Evolutionary conservation across 2,797 vertebrate species (phyloP).

Genomic region (Peromyscus melanophrys): DNA sequence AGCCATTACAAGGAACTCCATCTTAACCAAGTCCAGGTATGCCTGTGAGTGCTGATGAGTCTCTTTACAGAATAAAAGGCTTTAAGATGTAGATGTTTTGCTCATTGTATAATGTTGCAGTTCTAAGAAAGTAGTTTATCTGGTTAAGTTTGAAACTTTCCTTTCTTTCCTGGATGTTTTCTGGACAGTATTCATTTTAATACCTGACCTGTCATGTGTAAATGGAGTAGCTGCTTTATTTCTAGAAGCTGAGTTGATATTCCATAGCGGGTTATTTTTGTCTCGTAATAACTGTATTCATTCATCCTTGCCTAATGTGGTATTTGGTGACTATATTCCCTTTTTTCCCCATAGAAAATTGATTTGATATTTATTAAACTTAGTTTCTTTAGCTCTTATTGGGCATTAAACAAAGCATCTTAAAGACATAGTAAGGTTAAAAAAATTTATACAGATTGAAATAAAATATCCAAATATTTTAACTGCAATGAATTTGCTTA

Average conservation of each 20-base stretch:
- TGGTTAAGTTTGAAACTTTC: conserved; percentile 5
- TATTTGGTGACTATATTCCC: neutral
- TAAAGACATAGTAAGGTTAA: neutral
- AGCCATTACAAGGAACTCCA: conserved; percentile 63
- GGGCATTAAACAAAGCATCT: neutral
- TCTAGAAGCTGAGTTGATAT: neutral
- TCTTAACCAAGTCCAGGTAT: conserved; percentile 85
- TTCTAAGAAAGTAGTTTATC: conserved; percentile 42
- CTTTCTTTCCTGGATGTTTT: conserved; percentile 25
- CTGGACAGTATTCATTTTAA: neutral
- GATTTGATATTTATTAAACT: neutral
- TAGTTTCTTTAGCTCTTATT: neutral
- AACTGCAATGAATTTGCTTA: neutral
- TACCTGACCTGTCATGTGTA: conserved; percentile 34
- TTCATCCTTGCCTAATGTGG: neutral
- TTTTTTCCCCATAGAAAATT: neutral
- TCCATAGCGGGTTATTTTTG: conserved; percentile 12
- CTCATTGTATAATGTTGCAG: neutral
- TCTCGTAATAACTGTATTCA: neutral
- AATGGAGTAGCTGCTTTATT: neutral
- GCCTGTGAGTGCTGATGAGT: neutral
- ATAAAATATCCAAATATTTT: neutral
- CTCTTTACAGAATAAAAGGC: conserved; percentile 44
- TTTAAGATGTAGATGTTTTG: neutral
- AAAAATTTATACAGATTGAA: neutral